Base-by-base conservation (phyloP, 2,888 invertebrate species). In the Parasteatoda lunata region DNA sequence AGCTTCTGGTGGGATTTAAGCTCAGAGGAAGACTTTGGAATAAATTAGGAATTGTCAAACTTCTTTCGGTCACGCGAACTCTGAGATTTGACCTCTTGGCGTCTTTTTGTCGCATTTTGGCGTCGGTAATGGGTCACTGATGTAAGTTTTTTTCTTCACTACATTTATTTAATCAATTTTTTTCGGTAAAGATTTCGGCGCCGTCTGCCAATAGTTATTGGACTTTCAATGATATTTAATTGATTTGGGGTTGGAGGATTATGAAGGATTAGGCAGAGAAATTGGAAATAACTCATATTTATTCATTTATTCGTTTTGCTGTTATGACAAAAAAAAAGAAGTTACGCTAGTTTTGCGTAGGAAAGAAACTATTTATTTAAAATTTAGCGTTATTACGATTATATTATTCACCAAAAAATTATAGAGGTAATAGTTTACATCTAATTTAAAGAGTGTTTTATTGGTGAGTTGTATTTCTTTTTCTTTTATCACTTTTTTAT, bases 171-270 rank as follows among this genome's bases (percentile, higher is more conserved):
- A 80, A 80, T 80, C 80, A 72, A 80, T 80, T 80, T 80, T 51
- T 51, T 64, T 49, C 30, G 30, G 30, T 30, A 30, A 77, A 69
- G 69, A 68, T 13, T 66, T 83, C 68, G 84, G 84, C 84, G 84
- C 84, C 84, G 68, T 59, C 77, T 77, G 15, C 48, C n/a, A 47
- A 71, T 65, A 77, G 66, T 51, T 84, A 84, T 72, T 72, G 69
- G 77, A 84, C 84, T 84, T 77, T 77, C 72, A 77, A 66, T 84
- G 70, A 83, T 83, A 69, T 59, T 45, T 76, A 77, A 77, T 83
- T 83, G 84, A 84, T 84, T 84, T 84, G 79, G 6, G 48, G 71
- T 49, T 11, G 45, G 59, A 45, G 66, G 76, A 77, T 66, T 80
- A 68, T 80, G 80, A 80, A 72, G 72, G 80, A 80, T 80, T 77